A percentile compares a stretch with the other conserved stretches of the same genome.
These are phyloP conservation scores for Malacoctenus gilli DNA, from an alignment of 2,797 vertebrate genomes.

Conservation along the genomic window DNA sequence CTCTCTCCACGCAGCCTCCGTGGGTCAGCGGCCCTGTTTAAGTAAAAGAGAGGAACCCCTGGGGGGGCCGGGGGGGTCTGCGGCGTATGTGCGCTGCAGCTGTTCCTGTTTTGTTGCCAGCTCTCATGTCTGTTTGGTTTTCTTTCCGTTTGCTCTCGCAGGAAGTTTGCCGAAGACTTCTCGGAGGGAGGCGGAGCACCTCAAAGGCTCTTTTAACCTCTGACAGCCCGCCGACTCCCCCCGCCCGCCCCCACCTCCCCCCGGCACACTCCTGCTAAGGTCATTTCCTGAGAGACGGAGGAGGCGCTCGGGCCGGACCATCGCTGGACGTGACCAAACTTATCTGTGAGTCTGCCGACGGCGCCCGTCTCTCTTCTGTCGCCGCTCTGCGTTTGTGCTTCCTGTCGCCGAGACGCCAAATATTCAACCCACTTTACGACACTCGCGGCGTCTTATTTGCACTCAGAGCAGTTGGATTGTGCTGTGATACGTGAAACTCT, in stretches of 20 bases:
- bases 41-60: conserved; percentile 28
- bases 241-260: background rate
- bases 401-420: too few relatives aligned
- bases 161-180: conserved; percentile 54
- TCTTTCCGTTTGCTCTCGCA: conserved; percentile 51
- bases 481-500: too few relatives aligned
- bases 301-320: conserved; percentile 16
- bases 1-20: conserved; percentile 24
- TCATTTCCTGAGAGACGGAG: conserved; percentile 19
- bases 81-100: conserved; percentile 39
- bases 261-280: background rate
- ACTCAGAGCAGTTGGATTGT: too few relatives aligned
- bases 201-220: conserved; percentile 39
- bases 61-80: conserved; percentile 28
- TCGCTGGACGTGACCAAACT: conserved; percentile 16
- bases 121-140: conserved; percentile 27
- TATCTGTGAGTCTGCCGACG: conserved; percentile 56
- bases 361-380: background rate
- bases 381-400: too few relatives aligned
- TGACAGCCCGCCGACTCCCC: background rate
- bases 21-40: conserved; percentile 63
- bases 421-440: too few relatives aligned
- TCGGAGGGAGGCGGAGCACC: conserved; percentile 13
- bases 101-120: conserved; percentile 29
- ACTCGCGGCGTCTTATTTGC: too few relatives aligned